These are phyloP conservation scores for Stomatorhinus ivindoensis DNA, from an alignment of 2,113 vertebrate species.

Conservation along the genomic window DNA sequence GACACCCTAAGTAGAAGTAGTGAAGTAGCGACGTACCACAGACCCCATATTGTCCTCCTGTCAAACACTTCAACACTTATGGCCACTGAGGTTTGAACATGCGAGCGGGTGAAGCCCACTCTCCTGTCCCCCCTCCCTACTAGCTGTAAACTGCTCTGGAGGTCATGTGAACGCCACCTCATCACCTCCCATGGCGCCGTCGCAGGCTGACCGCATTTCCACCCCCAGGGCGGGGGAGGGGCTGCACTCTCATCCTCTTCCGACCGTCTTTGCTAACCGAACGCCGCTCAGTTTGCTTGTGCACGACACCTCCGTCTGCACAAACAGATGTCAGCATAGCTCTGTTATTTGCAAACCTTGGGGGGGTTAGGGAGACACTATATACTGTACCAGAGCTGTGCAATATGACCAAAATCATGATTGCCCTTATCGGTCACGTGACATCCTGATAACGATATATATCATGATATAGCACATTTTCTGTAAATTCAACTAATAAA, in stretches of 20 bases:
- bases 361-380: not conserved
- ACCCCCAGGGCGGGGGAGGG: not conserved
- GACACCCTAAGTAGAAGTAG: not conserved
- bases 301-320: not conserved
- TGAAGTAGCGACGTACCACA: not conserved
- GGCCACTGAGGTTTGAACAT: not conserved
- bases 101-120: not conserved
- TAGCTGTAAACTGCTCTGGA: not conserved
- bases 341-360: not conserved
- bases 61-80: not conserved
- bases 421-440: not conserved
- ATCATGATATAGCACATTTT: not conserved
- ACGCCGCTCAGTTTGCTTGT: not conserved
- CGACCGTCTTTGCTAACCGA: not conserved
- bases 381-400: not conserved
- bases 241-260: not conserved
- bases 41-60: not conserved
- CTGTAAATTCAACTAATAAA: not conserved
- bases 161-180: not conserved
- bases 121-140: not conserved
- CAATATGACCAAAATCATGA: not conserved
- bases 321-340: not conserved
- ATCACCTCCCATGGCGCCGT: not conserved
- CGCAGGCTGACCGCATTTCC: not conserved
- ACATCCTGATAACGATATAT: not conserved